Evolutionary conservation across 2,888 invertebrate species (phyloP).

Genomic region (Disparrhopalites patrizii): DNA sequence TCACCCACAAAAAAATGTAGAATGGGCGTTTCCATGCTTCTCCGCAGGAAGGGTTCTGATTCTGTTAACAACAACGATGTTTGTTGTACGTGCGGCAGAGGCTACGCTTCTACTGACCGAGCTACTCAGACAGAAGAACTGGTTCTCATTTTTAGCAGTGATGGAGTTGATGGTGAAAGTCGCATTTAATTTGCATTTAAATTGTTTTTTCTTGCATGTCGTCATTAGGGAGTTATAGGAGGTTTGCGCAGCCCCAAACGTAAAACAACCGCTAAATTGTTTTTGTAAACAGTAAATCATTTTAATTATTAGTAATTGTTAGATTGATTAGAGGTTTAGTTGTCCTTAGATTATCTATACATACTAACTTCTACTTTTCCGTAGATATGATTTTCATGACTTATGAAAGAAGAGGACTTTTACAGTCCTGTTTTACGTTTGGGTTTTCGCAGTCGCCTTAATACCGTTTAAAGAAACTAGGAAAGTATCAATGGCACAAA

Average conservation of each 20-base stretch:
- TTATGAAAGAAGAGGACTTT: too few species aligned
- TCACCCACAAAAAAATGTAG: conserved; percentile 25
- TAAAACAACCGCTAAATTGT: not conserved
- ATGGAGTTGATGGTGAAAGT: conserved; percentile 10
- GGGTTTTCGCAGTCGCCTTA: too few species aligned
- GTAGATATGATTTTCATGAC: too few species aligned
- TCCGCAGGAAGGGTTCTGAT: conserved; percentile 22
- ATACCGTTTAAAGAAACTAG: too few species aligned
- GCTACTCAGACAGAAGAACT: conserved; percentile 25
- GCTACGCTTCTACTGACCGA: not conserved
- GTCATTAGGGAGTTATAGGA: not conserved
- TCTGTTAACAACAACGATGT: conserved; percentile 21
- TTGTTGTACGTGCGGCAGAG: conserved; percentile 18
- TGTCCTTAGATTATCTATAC: not conserved
- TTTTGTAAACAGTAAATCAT: not conserved
- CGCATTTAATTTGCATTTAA: conserved; percentile 11
- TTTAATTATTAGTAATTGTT: not conserved
- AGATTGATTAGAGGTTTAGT: not conserved
- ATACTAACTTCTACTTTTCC: too few species aligned
- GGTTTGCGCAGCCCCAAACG: not conserved
- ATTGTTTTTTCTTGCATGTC: not conserved
- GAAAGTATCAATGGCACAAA: too few species aligned
- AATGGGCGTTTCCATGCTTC: conserved; percentile 20
- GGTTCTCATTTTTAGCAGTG: conserved; percentile 20
- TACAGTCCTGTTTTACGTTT: too few species aligned